Percentiles rank a stretch among this genome's conserved stretches.
phyloP scores from a whole-genome alignment of 2,113 vertebrate genomes.

The Bothrops jararaca region DNA sequence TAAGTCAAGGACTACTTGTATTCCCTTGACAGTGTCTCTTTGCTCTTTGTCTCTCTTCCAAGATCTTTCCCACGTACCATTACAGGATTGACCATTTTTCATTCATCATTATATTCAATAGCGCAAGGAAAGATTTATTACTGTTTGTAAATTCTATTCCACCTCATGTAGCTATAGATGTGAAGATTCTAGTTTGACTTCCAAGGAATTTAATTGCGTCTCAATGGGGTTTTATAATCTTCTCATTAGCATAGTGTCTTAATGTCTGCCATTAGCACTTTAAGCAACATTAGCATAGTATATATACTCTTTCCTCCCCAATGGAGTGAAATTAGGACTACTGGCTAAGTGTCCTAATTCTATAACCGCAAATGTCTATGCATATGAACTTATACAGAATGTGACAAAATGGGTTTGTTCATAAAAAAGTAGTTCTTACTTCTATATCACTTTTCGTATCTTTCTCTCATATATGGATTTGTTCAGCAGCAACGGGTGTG shows the following conservation, averaged over 20 bases:
- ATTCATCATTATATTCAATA: not conserved
- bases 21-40: not conserved
- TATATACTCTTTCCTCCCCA: not conserved
- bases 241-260: slow-evolving; percentile 18
- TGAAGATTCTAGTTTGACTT: slow-evolving; percentile 57
- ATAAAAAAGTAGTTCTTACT: slow-evolving; percentile 24
- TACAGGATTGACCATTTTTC: not conserved
- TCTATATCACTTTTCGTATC: not conserved
- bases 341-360: not conserved
- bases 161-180: slow-evolving; percentile 40
- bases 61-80: not conserved
- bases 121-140: slow-evolving; percentile 55
- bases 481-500: slow-evolving; percentile 22
- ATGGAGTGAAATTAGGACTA: not conserved
- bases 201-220: slow-evolving; percentile 37
- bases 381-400: not conserved
- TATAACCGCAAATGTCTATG: not conserved
- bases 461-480: not conserved
- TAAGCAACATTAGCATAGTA: slow-evolving; percentile 23
- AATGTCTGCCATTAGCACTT: slow-evolving; percentile 6
- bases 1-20: not conserved
- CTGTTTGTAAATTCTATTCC: slow-evolving; percentile 53
- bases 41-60: not conserved
- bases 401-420: slow-evolving; percentile 29
- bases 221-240: slow-evolving; percentile 6